Base-by-base conservation (phyloP, 2,113 vertebrate genomes). In the Mirounga angustirostris region DNA sequence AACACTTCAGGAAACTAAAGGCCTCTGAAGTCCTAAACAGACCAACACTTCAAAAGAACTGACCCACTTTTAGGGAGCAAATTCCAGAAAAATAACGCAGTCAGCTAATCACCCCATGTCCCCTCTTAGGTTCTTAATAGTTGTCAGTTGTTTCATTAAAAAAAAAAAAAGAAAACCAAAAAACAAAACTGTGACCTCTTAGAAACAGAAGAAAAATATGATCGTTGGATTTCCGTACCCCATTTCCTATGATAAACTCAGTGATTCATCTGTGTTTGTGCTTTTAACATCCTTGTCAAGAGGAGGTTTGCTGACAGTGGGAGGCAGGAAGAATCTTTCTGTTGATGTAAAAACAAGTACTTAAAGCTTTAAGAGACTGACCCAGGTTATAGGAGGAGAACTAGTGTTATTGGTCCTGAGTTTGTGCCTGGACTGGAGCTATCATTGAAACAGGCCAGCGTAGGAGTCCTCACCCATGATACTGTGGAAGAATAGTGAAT, bases 1-100 rank as follows among this genome's bases (percentile, higher is more conserved):
- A 95, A 96, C 58, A 67, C 92, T 95, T 96, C 36, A 85, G 94
- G 69, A 86, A 97, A 65, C 86, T 83, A 52, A 89, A 81, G 78
- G 81, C 83, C 88, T 89, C 80, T 58, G 50, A 92, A 93, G 65
- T 69, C 84, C 87, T 46, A 40, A 46, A 40, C 58, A 93, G 78
- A 89, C 40, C n/a, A 33, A 79, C 63, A 33, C 71, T 97, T 96
- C 43, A 82, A 89, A 96, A 88, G 87, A 90, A 65, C 69, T 90
- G 89, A 84, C 83, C 58, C 92, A 78, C 56, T 90, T 90, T 74
- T 12, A 85, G 46, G 61, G 69, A 94, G 61, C 90, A 87, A 65
- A 96, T 90, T 83, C 67, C 40, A 54, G 89, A 84, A 92, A 96
- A 94, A 73, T 74, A 22, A 19, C 58, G 76, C 50, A 36, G 52